phyloP scores from a whole-genome alignment of 1,140 invertebrate genomes.

The Drosophila setifemur region DNA sequence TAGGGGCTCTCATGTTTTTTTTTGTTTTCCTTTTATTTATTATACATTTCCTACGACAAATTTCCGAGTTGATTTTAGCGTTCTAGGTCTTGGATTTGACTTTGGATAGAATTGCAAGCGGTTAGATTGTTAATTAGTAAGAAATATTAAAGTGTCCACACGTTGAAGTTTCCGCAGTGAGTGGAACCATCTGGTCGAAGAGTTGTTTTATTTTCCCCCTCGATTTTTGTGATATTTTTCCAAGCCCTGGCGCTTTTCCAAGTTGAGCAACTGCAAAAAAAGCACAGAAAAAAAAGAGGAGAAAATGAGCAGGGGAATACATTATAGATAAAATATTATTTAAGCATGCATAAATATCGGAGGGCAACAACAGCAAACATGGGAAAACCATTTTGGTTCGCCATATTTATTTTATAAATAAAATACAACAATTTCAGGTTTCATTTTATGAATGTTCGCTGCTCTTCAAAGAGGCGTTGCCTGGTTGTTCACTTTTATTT shows the following conservation, averaged over 20 bases:
- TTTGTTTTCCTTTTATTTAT: slow-evolving; percentile 10
- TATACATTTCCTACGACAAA: slow-evolving; percentile 12
- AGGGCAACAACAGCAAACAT: slow-evolving; percentile 26
- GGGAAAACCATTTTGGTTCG: slow-evolving; percentile 34
- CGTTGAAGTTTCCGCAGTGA: slow-evolving; percentile 49
- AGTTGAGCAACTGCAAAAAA: slow-evolving; percentile 67
- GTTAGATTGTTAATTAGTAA: slow-evolving; percentile 59
- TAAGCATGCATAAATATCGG: slow-evolving; percentile 57
- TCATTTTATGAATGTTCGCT: slow-evolving; percentile 50
- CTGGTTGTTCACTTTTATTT: slow-evolving; percentile 19
- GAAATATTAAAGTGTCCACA: slow-evolving; percentile 37
- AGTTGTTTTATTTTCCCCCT: slow-evolving; percentile 15
- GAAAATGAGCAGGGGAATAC: slow-evolving; percentile 4
- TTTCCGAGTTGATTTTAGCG: slow-evolving; percentile 8
- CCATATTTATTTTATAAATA: slow-evolving; percentile 37
- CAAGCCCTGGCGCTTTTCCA: slow-evolving; percentile 70
- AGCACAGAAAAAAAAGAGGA: slow-evolving; percentile 22
- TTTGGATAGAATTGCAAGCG: slow-evolving; percentile 7
- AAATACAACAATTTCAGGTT: slow-evolving; percentile 8
- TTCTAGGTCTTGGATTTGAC: slow-evolving; percentile 4
- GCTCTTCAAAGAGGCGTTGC: slow-evolving; percentile 53
- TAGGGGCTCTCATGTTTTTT: slow-evolving; percentile 43
- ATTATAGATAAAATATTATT: slow-evolving; percentile 47
- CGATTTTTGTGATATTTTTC: neutral
- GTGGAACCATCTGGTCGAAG: slow-evolving; percentile 38